Percentiles rank a stretch among this genome's conserved stretches.
Conservation (phyloP, 2,888 invertebrate species). For the Lasius platythorax region DNA sequence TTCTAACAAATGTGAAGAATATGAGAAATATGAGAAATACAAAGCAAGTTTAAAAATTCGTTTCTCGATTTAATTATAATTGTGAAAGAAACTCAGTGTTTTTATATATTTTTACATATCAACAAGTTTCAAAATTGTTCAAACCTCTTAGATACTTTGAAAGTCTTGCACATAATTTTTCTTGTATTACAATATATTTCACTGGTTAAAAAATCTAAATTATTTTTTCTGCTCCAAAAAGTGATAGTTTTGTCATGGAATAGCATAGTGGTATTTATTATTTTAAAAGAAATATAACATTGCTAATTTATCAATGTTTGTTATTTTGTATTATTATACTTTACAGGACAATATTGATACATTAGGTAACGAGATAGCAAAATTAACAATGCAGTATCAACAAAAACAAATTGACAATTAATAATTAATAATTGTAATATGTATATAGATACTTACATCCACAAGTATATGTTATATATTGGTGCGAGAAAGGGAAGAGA, state of each 20-base stretch:
- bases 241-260: background rate
- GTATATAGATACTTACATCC: constrained; percentile 33
- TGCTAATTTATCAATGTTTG: constrained; percentile 28
- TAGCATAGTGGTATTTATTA: background rate
- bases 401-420: constrained; percentile 71
- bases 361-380: constrained; percentile 92
- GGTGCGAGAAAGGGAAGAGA: background rate
- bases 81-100: background rate
- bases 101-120: background rate
- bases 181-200: background rate
- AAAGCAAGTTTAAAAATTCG: background rate
- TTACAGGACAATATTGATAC: constrained; percentile 93
- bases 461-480: constrained; percentile 21
- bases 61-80: background rate
- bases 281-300: background rate
- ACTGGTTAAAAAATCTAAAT: background rate
- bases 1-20: background rate
- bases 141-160: background rate
- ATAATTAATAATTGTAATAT: constrained; percentile 43
- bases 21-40: background rate
- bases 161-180: background rate
- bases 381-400: constrained; percentile 87
- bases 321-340: background rate
- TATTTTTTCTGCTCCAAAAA: background rate
- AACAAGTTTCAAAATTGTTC: background rate